phyloP scores from a whole-genome alignment of 2,797 vertebrate species.

The Pangasius larnaudii region DNA sequence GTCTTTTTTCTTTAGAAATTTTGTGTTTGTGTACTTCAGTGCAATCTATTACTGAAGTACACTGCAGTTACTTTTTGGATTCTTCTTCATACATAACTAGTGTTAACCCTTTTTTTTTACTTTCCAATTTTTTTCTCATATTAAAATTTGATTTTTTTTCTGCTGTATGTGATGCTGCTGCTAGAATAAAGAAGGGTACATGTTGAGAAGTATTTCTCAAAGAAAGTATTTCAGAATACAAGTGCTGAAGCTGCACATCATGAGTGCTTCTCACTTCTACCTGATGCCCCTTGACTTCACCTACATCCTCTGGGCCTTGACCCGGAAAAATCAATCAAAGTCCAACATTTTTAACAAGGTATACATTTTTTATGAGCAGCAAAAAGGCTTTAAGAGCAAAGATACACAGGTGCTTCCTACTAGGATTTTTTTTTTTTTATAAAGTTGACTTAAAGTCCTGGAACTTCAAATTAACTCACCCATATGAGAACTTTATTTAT shows the following conservation, averaged over 20 bases:
- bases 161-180: slow-evolving; percentile 13
- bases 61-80: background rate
- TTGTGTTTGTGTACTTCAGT: background rate
- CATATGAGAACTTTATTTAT: background rate
- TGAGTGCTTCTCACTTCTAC: background rate
- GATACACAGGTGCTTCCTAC: background rate
- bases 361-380: slow-evolving; percentile 16
- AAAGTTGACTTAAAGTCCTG: background rate
- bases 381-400: slow-evolving; percentile 7
- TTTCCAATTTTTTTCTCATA: background rate
- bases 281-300: slow-evolving; percentile 9
- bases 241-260: slow-evolving; percentile 48
- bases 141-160: background rate
- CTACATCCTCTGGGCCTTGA: slow-evolving; percentile 8
- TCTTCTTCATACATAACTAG: background rate
- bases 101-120: background rate
- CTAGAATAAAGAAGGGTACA: slow-evolving; percentile 13
- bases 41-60: background rate
- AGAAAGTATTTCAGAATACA: slow-evolving; percentile 36
- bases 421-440: too few species aligned
- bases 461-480: background rate
- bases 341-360: slow-evolving; percentile 13
- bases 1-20: background rate
- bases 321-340: slow-evolving; percentile 18
- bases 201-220: background rate